Evolutionary conservation across 2,888 invertebrate genomes (phyloP), one percentile per base, ranked within the genome.

Genomic region (Onthophagus sagittarius): DNA sequence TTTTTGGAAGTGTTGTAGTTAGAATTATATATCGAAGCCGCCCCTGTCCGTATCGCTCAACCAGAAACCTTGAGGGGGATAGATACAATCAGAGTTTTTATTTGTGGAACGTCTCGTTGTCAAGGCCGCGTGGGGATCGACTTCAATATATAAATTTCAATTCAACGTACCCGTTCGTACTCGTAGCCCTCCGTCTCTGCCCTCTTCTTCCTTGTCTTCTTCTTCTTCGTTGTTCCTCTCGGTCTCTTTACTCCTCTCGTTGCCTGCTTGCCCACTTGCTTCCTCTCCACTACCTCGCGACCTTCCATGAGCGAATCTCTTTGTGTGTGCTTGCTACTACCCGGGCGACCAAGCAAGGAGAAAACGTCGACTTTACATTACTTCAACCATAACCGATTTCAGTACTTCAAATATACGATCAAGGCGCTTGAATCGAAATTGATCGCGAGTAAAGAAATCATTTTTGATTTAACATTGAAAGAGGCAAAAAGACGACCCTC

Each of bases 11-110:
- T 64, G 14, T 64, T 64, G 72, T 65, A 69, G 63, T 70, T 69
- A 72, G 75, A 75, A 72, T 74, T 71, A 73, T 74, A 69, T 71
- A 72, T 72, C 71, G 67, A 67, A 70, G 32, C 62, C 62, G 62
- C 63, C 63, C 71, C 71, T 63, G 13, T 71, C 23, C 32, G 67
- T 31, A 67, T 15, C 15, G 67, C 67, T 67, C 67, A 67, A 67
- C 23, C 23, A 70, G 71, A 71, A 73, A 73, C 75, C 75, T 75
- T 75, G 75, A 75, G 76, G 75, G 39, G 76, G 76, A 77, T 76
- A 77, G 79, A 79, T 78, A 79, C 77, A 78, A 79, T 79, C 78
- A 77, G 78, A 77, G 77, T 78, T 79, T 78, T 78, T 79, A 78
- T 79, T 79, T 79, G 79, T 78, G 74, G 77, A 77, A 74, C 77